Percentiles rank a stretch among this genome's conserved stretches.
Evolutionary conservation across 2,113 vertebrate species (phyloP).

Genomic region (Eidolon helvum): DNA sequence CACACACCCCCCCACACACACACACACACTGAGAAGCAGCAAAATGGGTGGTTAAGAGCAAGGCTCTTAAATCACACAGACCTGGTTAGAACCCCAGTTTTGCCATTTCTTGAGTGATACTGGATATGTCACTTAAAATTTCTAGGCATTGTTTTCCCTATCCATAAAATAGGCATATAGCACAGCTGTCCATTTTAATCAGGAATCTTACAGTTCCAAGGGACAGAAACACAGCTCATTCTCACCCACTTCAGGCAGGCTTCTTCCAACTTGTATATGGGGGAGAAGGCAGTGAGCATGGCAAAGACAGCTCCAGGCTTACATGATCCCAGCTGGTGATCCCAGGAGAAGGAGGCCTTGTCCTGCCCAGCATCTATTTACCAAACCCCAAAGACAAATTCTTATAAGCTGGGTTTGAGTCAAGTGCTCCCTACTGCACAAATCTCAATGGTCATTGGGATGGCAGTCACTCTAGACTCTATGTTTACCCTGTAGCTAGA

Average conservation of each 20-base stretch:
- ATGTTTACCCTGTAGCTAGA: neutral
- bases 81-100: neutral
- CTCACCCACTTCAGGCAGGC: neutral
- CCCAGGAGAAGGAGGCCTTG: neutral
- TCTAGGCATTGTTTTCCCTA: neutral
- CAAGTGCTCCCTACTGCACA: neutral
- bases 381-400: neutral
- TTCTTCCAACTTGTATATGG: neutral
- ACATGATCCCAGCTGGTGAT: neutral
- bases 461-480: neutral
- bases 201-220: neutral
- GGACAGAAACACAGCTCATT: neutral
- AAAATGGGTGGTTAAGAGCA: neutral
- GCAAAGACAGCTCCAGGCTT: neutral
- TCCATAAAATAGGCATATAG: neutral
- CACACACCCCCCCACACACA: neutral
- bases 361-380: neutral
- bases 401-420: neutral
- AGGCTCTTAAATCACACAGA: neutral
- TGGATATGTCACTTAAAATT: neutral
- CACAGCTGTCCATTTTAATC: neutral
- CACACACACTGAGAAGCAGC: neutral
- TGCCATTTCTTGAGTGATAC: neutral
- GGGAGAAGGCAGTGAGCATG: rapidly evolving
- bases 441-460: neutral